Percentiles rank a stretch among this genome's conserved stretches.
These are phyloP conservation scores for Micrasema minimum DNA, from an alignment of 1,140 invertebrate species.

Conservation along the genomic window DNA sequence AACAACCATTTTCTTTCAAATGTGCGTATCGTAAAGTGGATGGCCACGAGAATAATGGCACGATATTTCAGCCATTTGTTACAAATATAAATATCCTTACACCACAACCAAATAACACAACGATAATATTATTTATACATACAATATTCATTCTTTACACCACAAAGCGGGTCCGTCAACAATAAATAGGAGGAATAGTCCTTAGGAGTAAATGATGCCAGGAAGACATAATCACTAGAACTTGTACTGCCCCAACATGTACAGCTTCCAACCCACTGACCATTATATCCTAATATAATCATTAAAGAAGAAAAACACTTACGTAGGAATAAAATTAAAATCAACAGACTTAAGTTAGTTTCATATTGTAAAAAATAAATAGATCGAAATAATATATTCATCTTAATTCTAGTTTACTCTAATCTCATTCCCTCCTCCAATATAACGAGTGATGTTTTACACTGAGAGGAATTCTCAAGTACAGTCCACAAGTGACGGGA, in stretches of 20 bases:
- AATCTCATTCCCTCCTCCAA: no score
- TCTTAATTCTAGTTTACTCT: no score
- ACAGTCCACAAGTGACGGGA: no score
- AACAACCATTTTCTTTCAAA: no score
- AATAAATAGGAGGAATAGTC: conserved; percentile 3
- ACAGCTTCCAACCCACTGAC: conserved; percentile 9
- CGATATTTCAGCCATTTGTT: background rate
- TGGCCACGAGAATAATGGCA: no score
- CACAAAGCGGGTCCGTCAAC: background rate
- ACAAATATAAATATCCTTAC: background rate
- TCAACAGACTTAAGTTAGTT: conserved; percentile 2
- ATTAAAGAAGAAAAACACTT: conserved; percentile 22
- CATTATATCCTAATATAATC: conserved; percentile 15
- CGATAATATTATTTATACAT: background rate
- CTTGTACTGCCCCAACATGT: background rate
- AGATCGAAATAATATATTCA: no score
- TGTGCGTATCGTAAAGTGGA: no score
- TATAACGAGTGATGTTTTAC: no score
- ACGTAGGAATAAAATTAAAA: conserved; percentile 19
- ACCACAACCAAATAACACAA: background rate
- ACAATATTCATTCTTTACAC: background rate
- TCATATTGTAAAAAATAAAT: no score
- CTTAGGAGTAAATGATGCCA: background rate
- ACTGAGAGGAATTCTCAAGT: no score
- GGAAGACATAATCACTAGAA: background rate